Evolutionary conservation across 2,797 vertebrate species (phyloP).

Genomic region (Bucorvus abyssinicus): DNA sequence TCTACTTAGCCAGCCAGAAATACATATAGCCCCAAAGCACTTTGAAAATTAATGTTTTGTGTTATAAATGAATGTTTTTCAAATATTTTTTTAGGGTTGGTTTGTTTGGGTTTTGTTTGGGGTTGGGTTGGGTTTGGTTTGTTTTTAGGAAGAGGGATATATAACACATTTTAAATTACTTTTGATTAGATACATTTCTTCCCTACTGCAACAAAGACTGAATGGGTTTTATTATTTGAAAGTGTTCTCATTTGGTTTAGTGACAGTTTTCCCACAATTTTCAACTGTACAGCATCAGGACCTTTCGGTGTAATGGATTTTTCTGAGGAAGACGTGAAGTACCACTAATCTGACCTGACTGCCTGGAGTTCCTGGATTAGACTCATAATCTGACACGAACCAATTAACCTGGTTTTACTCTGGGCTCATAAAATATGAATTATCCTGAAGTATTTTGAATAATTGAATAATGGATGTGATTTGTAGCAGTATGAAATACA

Average conservation of each 20-base stretch:
- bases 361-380: slow-evolving; percentile 26
- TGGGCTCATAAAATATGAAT: slow-evolving; percentile 12
- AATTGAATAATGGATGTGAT: slow-evolving; percentile 4
- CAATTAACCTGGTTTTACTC: slow-evolving; percentile 29
- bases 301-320: not conserved
- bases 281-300: not conserved
- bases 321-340: not conserved
- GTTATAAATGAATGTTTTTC: not conserved
- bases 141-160: not conserved
- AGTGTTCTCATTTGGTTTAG: not conserved
- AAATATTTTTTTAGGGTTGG: not conserved
- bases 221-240: not conserved
- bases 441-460: slow-evolving; percentile 39
- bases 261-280: not conserved
- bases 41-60: not conserved
- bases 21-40: not conserved
- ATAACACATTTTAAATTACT: not conserved
- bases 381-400: slow-evolving; percentile 44
- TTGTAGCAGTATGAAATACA: not conserved
- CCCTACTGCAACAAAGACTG: not conserved
- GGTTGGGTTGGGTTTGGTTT: not conserved
- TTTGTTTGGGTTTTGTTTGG: not conserved
- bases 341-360: not conserved
- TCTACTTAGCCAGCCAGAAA: not conserved
- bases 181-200: not conserved